Conservation (phyloP, 53 echinoderm and acorn worm species). For the Astropecten irregularis region DNA sequence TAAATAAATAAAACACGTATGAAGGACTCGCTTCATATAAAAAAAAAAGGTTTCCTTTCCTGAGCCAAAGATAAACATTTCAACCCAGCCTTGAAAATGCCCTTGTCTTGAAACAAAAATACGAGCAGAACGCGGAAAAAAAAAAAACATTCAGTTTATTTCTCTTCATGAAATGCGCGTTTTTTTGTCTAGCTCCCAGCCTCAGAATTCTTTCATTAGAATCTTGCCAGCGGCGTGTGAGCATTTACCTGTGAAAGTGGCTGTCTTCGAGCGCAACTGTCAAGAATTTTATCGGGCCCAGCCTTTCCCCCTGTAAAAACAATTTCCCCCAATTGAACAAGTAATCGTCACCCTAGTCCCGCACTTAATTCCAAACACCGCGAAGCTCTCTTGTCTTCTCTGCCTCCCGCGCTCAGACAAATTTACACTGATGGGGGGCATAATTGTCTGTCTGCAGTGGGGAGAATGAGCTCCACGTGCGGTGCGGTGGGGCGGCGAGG, state of each 20-base stretch:
- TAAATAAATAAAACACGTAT: no score
- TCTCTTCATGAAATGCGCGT: no score
- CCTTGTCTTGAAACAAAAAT: no score
- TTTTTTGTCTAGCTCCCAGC: no score
- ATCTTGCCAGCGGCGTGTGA: neutral
- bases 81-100: no score
- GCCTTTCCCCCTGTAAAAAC: slow-evolving; percentile 7
- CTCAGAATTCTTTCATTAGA: slow-evolving; percentile 6
- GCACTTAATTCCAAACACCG: slow-evolving; percentile 2
- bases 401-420: no score
- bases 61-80: no score
- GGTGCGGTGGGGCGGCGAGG: neutral
- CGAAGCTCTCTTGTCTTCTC: no score
- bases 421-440: neutral
- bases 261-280: neutral
- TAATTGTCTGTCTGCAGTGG: neutral
- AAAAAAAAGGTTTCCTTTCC: no score
- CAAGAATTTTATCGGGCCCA: neutral
- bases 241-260: neutral
- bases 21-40: no score
- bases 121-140: no score
- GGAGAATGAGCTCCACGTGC: neutral
- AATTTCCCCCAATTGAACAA: slow-evolving; percentile 20
- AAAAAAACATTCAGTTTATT: no score
- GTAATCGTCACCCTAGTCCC: neutral